These are phyloP conservation scores for Epizoanthus ramosus DNA, from an alignment of 92 coral and sea anemone genomes.

Conservation along the genomic window DNA sequence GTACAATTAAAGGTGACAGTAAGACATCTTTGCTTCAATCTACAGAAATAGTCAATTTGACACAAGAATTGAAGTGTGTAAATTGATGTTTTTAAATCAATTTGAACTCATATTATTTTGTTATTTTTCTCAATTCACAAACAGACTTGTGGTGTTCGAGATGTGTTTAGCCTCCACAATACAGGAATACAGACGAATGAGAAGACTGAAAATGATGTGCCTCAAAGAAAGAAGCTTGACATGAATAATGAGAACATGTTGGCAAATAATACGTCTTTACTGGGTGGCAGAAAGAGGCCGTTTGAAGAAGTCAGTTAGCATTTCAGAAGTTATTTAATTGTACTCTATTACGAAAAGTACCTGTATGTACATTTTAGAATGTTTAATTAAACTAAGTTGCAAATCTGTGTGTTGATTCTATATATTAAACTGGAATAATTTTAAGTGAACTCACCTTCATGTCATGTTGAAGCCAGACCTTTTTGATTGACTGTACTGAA, in stretches of 20 bases:
- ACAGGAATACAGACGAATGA: not conserved
- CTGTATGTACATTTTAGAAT: no score
- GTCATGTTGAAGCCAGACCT: no score
- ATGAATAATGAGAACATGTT: constrained; percentile 1
- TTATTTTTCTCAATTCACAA: not conserved
- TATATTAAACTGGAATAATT: no score
- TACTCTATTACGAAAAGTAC: not conserved
- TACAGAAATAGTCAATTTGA: no score
- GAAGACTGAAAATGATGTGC: not conserved
- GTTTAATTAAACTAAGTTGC: no score
- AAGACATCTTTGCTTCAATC: no score
- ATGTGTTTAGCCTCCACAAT: not conserved
- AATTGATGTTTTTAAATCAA: no score
- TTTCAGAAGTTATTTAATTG: not conserved
- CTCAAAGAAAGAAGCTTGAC: constrained; percentile 1
- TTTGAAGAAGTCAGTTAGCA: constrained; percentile 53
- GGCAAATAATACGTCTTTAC: not conserved
- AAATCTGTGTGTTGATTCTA: no score
- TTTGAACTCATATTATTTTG: not conserved
- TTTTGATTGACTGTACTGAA: no score
- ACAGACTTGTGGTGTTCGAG: constrained; percentile 68
- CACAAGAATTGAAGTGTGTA: no score
- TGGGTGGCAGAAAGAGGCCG: constrained; percentile 46
- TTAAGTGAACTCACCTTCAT: no score
- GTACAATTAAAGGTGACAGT: no score